Percentiles rank a stretch among this genome's conserved stretches.
Conservation (phyloP, 2,888 invertebrate species). For the Rhamnusium bicolor region DNA sequence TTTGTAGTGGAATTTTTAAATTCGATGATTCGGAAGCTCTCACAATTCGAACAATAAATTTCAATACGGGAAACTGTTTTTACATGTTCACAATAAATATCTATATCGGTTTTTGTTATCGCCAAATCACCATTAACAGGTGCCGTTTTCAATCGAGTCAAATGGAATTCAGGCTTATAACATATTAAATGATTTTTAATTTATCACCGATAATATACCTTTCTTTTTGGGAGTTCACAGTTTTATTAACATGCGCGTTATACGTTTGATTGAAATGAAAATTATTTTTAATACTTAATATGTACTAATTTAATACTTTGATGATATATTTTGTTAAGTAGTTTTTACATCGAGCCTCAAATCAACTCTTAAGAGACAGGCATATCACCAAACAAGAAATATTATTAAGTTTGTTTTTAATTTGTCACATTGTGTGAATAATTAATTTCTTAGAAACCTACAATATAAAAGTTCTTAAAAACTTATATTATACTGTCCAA, state of each 20-base stretch:
- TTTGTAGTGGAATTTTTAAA: conserved; percentile 34
- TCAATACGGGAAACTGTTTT: conserved; percentile 35
- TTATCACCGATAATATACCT: conserved; percentile 25
- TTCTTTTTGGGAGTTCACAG: background rate
- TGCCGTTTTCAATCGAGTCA: conserved; percentile 40
- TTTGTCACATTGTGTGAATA: too few species aligned
- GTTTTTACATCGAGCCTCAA: too few species aligned
- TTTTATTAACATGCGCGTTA: background rate
- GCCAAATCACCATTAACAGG: conserved; percentile 45
- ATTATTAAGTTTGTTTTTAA: too few species aligned
- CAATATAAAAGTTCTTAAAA: too few species aligned
- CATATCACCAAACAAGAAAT: background rate
- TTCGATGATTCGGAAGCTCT: conserved; percentile 23
- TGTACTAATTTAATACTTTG: too few species aligned
- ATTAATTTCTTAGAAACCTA: too few species aligned
- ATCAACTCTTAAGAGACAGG: background rate
- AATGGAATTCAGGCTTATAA: conserved; percentile 34
- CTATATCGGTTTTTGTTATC: conserved; percentile 41
- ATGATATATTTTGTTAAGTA: background rate
- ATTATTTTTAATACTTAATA: background rate
- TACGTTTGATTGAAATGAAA: background rate
- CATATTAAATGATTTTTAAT: conserved; percentile 37
- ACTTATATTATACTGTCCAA: too few species aligned
- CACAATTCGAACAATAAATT: conserved; percentile 36
- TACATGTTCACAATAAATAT: conserved; percentile 44